Evolutionary conservation across 2,888 invertebrate species (phyloP).

Genomic region (Quadriops clusia): DNA sequence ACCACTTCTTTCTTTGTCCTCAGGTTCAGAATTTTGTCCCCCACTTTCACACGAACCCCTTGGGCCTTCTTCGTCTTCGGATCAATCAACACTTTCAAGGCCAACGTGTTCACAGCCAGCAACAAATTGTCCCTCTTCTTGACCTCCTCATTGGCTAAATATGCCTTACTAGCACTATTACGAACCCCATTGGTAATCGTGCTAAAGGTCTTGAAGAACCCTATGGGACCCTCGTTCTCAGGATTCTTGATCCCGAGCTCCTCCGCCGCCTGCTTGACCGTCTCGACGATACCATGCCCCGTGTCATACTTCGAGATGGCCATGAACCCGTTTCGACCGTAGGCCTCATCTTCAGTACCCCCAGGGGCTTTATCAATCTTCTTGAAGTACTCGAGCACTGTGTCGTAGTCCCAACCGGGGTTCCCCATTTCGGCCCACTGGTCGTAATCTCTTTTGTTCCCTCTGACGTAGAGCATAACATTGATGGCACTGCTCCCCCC

Average conservation of each 20-base stretch:
- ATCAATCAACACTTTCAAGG: constrained; percentile 43
- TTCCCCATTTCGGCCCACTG: constrained; percentile 49
- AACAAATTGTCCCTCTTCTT: constrained; percentile 48
- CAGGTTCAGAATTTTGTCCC: constrained; percentile 22
- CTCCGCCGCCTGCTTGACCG: constrained; percentile 35
- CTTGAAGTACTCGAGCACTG: constrained; percentile 38
- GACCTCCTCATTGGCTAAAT: constrained; percentile 42
- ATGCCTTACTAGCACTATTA: constrained; percentile 54
- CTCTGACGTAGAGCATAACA: constrained; percentile 52
- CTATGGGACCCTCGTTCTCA: constrained; percentile 21
- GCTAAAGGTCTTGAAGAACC: constrained; percentile 21
- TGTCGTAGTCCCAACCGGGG: constrained; percentile 46
- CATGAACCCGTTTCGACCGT: constrained; percentile 38
- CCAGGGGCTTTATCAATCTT: constrained; percentile 22
- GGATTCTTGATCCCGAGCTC: constrained; percentile 34
- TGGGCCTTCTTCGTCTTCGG: constrained; percentile 33
- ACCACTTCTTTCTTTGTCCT: constrained; percentile 49
- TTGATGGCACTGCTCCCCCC: constrained; percentile 56
- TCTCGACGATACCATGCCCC: constrained; percentile 27
- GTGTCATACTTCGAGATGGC: constrained; percentile 34
- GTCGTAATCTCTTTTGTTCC: constrained; percentile 52
- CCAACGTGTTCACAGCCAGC: constrained; percentile 45
- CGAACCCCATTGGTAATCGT: constrained; percentile 33
- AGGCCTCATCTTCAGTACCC: too few relatives aligned
- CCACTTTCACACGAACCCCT: constrained; percentile 34